Conservation (phyloP, 2,797 vertebrate species). For the Myotis findleyi region DNA sequence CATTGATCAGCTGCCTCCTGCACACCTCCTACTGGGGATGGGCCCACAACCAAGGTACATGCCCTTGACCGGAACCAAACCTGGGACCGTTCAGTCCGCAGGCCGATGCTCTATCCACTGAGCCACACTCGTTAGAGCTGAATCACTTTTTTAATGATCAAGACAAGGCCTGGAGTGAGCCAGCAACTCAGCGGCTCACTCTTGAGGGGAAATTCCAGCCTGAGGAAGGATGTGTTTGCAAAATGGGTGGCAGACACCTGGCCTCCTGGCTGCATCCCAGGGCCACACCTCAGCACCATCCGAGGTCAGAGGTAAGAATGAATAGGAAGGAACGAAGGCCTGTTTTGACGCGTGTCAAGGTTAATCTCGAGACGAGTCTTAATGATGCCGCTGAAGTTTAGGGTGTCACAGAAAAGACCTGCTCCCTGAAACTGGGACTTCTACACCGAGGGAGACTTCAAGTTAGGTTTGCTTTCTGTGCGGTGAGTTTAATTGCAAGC, state of each 20-base stretch:
- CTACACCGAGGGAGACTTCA: conserved; percentile 82
- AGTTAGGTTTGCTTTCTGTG: conserved; percentile 75
- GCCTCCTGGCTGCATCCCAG: conserved; percentile 58
- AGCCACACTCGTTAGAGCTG: not conserved
- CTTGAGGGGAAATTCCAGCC: not conserved
- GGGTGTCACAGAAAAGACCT: conserved; percentile 85
- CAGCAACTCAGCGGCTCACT: not conserved
- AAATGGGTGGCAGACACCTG: not conserved
- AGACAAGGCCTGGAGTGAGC: not conserved
- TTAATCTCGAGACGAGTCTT: conserved; percentile 86
- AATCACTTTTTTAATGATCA: not conserved
- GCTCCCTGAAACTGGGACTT: conserved; percentile 80
- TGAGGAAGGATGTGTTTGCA: not conserved
- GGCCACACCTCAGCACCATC: conserved; percentile 63
- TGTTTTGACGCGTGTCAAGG: conserved; percentile 81
- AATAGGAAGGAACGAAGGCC: conserved; percentile 74
- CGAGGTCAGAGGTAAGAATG: conserved; percentile 74
- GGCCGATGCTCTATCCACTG: no score
- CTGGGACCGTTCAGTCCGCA: no score
- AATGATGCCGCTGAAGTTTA: conserved; percentile 84
- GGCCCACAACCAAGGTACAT: no score
- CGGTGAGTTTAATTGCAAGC: conserved; percentile 67
- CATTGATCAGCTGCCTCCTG: no score
- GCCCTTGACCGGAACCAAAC: no score
- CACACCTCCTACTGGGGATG: no score